phyloP scores from a whole-genome alignment of 2,113 vertebrate species.

The Nerophis ophidion region DNA sequence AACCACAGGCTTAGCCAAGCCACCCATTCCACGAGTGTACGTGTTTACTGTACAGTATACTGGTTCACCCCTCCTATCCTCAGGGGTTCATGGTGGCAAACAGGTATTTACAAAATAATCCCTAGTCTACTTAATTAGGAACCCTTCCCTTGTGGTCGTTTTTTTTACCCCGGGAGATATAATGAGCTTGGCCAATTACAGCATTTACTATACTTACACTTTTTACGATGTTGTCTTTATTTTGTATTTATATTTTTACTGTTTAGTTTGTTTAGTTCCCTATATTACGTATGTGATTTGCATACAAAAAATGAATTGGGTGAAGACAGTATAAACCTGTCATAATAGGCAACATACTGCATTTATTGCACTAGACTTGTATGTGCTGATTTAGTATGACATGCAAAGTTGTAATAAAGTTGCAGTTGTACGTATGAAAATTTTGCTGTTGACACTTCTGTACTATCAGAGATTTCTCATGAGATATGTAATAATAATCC shows the following conservation, averaged over 20 bases:
- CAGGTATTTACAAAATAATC: slow-evolving; percentile 80
- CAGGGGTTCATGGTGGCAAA: slow-evolving; percentile 58
- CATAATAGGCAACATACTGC: no score
- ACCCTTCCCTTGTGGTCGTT: slow-evolving; percentile 44
- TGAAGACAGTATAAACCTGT: no score
- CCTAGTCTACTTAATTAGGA: slow-evolving; percentile 70
- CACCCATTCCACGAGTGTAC: slow-evolving; percentile 54
- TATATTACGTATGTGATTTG: no score
- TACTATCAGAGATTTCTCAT: no score
- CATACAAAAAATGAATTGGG: no score
- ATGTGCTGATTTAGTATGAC: no score
- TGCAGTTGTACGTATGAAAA: no score
- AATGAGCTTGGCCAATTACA: slow-evolving; percentile 52
- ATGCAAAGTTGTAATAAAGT: no score
- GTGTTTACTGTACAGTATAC: slow-evolving; percentile 63
- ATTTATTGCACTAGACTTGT: no score
- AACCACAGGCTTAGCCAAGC: slow-evolving; percentile 25
- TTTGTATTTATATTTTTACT: slow-evolving; percentile 4
- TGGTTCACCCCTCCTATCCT: slow-evolving; percentile 27
- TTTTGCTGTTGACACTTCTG: no score
- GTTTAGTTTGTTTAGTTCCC: no score
- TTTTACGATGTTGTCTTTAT: slow-evolving; percentile 7
- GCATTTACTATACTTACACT: neutral
- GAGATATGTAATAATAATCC: no score
- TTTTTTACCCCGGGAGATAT: slow-evolving; percentile 39